Base-by-base conservation (phyloP, 2,113 vertebrate genomes). In the Zootoca vivipara region DNA sequence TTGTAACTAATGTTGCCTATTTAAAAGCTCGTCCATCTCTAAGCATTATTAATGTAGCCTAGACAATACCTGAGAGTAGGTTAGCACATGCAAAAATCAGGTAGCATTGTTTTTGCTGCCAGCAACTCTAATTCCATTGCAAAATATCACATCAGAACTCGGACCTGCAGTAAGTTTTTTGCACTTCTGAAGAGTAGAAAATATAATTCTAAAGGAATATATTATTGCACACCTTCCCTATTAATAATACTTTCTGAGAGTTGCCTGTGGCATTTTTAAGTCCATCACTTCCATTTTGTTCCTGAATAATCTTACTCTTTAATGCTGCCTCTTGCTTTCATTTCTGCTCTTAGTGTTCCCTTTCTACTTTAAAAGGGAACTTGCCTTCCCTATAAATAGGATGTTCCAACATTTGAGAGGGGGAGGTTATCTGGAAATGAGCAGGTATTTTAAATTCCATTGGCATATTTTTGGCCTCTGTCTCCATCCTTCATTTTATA, bases 241-340 rank as follows among this genome's bases (percentile, higher is more conserved):
- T 90, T 85, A 92, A 83, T 90, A 87, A 79, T 80, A 69, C 70
- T 85, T 85, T 87, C 88, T 80, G 28, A 70, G 58, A 87, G 40
- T 77, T 22, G 86, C 33, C 88, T 83, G 58, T 78, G 70, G 58
- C 82, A n/a, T 89, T 94, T 89, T 87, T 90, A 90, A 89, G 35
- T 46, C 30, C 52, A 74, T 88, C 0, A 0, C 87, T 93, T 83
- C 26, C 79, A 82, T 85, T 80, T 89, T 89, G 74, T 72, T 79
- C 1, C 79, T 89, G 81, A 72, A 86, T 81, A 72, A 85, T 35
- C 9, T 79, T n/a, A 26, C 65, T 88, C 10, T 91, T 82, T 82
- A 81, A 38, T 89, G 62, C 22, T 91, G 30, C 85, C 85, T 87
- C 28, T 86, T 91, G 79, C 40, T 83, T 92, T 90, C 87, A 90